Evolutionary conservation across 2,797 vertebrate species (phyloP), one percentile per base, ranked within the genome.

Genomic region (Etheostoma nigrum): DNA sequence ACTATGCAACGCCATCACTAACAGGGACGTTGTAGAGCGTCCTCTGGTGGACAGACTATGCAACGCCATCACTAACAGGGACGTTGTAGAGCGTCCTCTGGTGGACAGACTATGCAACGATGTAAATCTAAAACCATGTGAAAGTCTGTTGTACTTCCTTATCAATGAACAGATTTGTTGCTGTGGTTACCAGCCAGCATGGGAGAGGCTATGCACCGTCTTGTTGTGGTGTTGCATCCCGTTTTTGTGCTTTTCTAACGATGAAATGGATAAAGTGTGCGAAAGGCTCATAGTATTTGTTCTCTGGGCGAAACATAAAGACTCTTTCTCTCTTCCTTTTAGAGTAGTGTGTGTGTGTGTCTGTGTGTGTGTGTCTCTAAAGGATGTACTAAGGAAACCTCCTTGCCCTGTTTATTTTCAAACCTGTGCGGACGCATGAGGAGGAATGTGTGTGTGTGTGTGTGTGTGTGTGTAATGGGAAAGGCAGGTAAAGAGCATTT

Each of bases 321-420:
- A 36, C 16, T 47, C 16, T 44, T 47, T 78, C 48, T 67, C 10
- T 72, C 54, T 80, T 13, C 80, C 74, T 76, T 76, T 74, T 40
- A 16, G 68, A 79, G 66, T n/a, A 44, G 67, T 52, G 60, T 47
- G 60, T 62, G 23, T 21, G n/a, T 42, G 19, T 21, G 19, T 21
- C 52, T 13, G 48, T 44, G 54, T 58, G 23, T 36, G 57, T 64
- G 52, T 52, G 49, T 59, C 52, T 25, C 15, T 44, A 60, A 33
- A 71, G 79, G 82, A 81, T 40, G 63, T 49, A 52, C 72, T 59
- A 51, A 81, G 84, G 79, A 88, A 88, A 75, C 78, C 82, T 77
- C 64, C 68, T 68, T 21, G 51, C 83, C 69, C 53, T 87, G 82
- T 91, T 94, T 91, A 71, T 91, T 93, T 91, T 93, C 77, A 80